Evolutionary conservation across 2,888 invertebrate species (phyloP), one percentile per base, ranked within the genome.

Genomic region (Phyllotreta cruciferae): DNA sequence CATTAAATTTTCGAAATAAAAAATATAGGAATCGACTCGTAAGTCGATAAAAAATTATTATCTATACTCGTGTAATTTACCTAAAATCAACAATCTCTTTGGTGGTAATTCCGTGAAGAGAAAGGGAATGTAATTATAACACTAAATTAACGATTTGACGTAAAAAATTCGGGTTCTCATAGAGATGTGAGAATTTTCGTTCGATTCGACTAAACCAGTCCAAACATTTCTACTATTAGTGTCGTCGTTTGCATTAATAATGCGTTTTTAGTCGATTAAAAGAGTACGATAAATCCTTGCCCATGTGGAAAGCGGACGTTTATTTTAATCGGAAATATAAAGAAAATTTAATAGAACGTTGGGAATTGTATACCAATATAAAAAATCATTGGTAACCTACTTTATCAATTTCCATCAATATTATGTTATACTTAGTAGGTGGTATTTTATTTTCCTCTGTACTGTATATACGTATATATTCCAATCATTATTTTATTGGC

Each of bases 141-240:
- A 24, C 24, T 24, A 24, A 24, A 24, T 24, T 24, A 24, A 24
- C 24, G 24, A 24, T 24, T 24, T 24, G 4, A 39, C 11, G 13
- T 38, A 24, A 24, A 24, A 24, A 24, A 24, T 24, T 24, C 24
- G 24, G 24, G 24, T 24, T 24, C 24, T 24, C 24, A 24, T 24
- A 24, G 24, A 57, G 37, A 38, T 13, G 37, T 57, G 49, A 47
- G 38, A 38, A 57, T 47, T 24, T 49, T 24, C 34, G 35, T 49
- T 35, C 35, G 49, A 49, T 49, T 49, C 37, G 11, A 14, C 39
- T 38, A 37, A 57, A 57, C 56, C 56, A 57, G 56, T 57, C 38
- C 39, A 57, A 49, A 57, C 49, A 57, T 47, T 47, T 45, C 39
- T 14, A n/a, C 39, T 38, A 53, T 53, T 53, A 54, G 41, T 41